These are phyloP conservation scores for Andrena praecox DNA, from an alignment of 2,888 invertebrate species.

Conservation along the genomic window DNA sequence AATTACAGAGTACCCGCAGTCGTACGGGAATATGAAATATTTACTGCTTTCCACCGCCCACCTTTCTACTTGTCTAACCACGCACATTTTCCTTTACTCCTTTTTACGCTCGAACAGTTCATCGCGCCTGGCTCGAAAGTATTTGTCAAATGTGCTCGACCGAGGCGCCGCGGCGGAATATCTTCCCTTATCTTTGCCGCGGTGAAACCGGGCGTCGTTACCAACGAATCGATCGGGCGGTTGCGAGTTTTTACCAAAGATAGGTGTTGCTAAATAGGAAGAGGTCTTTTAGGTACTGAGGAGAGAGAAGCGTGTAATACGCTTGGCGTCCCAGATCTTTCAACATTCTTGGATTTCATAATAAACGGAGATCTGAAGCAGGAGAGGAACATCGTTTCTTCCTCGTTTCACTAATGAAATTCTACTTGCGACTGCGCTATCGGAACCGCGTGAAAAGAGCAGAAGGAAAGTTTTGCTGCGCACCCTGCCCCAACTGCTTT, in stretches of 20 bases:
- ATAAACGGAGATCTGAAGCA: not conserved
- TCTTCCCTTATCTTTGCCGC: constrained; percentile 36
- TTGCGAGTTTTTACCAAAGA: constrained; percentile 16
- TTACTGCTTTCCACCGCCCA: not conserved
- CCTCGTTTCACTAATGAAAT: not conserved
- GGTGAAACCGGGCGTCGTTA: constrained; percentile 44
- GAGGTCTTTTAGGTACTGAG: constrained; percentile 24
- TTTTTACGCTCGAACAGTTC: not conserved
- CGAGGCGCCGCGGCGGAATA: not conserved
- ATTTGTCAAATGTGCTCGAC: constrained; percentile 26
- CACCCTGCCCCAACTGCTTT: not conserved
- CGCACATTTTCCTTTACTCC: not conserved
- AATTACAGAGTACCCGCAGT: no score
- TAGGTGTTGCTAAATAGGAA: constrained; percentile 15
- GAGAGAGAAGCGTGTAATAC: constrained; percentile 9
- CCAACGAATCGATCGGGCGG: constrained; percentile 37
- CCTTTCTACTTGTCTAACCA: not conserved
- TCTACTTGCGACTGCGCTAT: not conserved
- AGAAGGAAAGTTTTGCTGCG: not conserved
- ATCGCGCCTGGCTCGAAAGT: constrained; percentile 5
- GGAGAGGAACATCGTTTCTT: not conserved
- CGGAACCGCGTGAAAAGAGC: not conserved
- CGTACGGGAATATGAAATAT: no score
- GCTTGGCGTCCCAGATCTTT: constrained; percentile 25
- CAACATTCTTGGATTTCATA: not conserved